These are phyloP conservation scores for Schrankia costaestrigalis DNA, from an alignment of 2,888 invertebrate species.

Conservation along the genomic window DNA sequence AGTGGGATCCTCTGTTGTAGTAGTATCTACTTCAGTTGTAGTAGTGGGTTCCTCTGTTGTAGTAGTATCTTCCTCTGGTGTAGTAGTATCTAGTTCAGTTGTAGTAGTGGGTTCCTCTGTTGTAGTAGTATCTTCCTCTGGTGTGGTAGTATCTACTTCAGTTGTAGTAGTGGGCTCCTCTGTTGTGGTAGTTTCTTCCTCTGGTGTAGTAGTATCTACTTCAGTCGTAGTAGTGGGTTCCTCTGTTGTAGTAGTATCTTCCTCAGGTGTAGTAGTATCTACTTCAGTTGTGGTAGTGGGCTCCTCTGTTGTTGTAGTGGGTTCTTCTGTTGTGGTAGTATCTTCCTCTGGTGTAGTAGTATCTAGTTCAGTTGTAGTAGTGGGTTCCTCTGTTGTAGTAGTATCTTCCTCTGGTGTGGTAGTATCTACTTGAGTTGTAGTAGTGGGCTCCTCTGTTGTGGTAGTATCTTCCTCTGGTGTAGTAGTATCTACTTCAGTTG, in stretches of 20 bases:
- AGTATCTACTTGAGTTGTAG: background rate
- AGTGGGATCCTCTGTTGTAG: too few species aligned
- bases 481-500: too few species aligned
- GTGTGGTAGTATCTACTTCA: constrained; percentile 1
- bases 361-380: background rate
- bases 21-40: background rate
- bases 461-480: too few species aligned
- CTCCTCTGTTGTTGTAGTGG: background rate
- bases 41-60: background rate
- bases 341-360: background rate
- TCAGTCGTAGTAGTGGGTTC: constrained; percentile 1
- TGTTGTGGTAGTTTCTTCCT: constrained; percentile 5
- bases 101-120: constrained; percentile 1
- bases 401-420: constrained; percentile 1
- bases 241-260: constrained; percentile 6
- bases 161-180: constrained; percentile 1
- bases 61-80: background rate
- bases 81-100: constrained; percentile 1
- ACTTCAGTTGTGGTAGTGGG: too few species aligned
- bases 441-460: background rate
- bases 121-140: constrained; percentile 2
- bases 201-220: constrained; percentile 1
- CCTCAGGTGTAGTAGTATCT: background rate
- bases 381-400: constrained; percentile 3
- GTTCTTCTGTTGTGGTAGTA: background rate